A percentile compares a stretch with the other conserved stretches of the same genome.
phyloP scores from a whole-genome alignment of 2,888 invertebrate species.

The Dasysyrphus tricinctus region DNA sequence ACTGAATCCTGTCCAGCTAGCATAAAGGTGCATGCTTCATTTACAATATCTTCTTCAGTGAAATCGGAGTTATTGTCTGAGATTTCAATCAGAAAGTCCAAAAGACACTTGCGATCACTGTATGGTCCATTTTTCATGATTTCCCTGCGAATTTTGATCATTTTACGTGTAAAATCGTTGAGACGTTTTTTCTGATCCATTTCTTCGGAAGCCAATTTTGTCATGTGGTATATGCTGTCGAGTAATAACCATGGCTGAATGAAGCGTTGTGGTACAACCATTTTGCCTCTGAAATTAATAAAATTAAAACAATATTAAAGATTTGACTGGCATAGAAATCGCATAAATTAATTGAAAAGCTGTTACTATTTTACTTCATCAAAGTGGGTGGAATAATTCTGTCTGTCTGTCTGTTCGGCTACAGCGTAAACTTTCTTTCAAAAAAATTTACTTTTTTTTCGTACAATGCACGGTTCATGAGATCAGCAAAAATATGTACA shows the following conservation, averaged over 20 bases:
- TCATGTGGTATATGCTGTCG: conserved; percentile 85
- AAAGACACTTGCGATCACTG: conserved; percentile 81
- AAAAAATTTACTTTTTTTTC: too few relatives aligned
- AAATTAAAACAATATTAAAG: background rate
- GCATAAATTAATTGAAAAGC: too few relatives aligned
- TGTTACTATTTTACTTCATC: too few relatives aligned
- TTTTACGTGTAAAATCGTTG: conserved; percentile 83
- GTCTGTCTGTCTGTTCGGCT: too few relatives aligned
- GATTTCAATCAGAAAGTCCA: conserved; percentile 85
- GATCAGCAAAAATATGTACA: too few relatives aligned
- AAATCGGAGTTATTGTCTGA: conserved; percentile 84
- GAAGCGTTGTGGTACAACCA: conserved; percentile 84
- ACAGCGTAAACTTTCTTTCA: too few relatives aligned
- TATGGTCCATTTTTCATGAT: conserved; percentile 76
- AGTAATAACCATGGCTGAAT: conserved; percentile 85
- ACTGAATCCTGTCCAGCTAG: conserved; percentile 87
- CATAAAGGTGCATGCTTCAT: conserved; percentile 87
- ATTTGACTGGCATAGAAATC: too few relatives aligned
- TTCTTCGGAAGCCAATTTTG: conserved; percentile 84
- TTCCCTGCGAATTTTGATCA: conserved; percentile 81
- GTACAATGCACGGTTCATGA: too few relatives aligned
- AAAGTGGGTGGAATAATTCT: too few relatives aligned
- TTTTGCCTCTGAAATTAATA: conserved; percentile 84
- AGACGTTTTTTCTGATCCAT: conserved; percentile 84
- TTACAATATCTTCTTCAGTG: conserved; percentile 85